A percentile compares a stretch with the other conserved stretches of the same genome.
Evolutionary conservation across 2,888 invertebrate species (phyloP).

Genomic region (Euphydryas editha): DNA sequence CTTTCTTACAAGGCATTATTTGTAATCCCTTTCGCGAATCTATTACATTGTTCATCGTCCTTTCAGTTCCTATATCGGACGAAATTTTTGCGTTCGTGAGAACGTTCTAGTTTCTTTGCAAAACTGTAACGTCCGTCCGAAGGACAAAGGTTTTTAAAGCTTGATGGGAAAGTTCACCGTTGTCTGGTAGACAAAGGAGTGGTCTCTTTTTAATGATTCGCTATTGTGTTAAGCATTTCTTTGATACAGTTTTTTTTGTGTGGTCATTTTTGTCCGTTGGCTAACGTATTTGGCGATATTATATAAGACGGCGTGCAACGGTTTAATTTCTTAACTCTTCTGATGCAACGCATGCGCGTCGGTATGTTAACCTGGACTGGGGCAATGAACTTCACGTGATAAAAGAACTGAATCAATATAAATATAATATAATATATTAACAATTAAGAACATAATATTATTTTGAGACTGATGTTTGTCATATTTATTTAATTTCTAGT

Average conservation of each 20-base stretch:
- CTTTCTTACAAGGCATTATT: conserved; percentile 82
- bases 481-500: neutral
- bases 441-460: neutral
- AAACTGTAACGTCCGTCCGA: conserved; percentile 75
- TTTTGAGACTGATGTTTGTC: neutral
- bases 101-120: conserved; percentile 81
- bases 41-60: conserved; percentile 76
- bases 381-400: conserved; percentile 7
- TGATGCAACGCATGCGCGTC: conserved; percentile 27
- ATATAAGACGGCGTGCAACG: conserved; percentile 67
- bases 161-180: conserved; percentile 70
- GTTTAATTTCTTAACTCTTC: conserved; percentile 48
- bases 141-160: conserved; percentile 53
- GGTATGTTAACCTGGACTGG: conserved; percentile 7
- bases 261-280: conserved; percentile 77
- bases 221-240: conserved; percentile 69
- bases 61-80: conserved; percentile 67
- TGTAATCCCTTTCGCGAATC: conserved; percentile 85
- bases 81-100: conserved; percentile 81
- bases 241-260: conserved; percentile 76
- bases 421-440: neutral
- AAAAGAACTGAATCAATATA: neutral
- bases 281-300: conserved; percentile 78
- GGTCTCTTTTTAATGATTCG: conserved; percentile 82
- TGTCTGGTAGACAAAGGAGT: conserved; percentile 73